Percentiles rank a stretch among this genome's conserved stretches.
These are phyloP conservation scores for Andricus curvator DNA, from an alignment of 2,888 invertebrate genomes.

Conservation along the genomic window DNA sequence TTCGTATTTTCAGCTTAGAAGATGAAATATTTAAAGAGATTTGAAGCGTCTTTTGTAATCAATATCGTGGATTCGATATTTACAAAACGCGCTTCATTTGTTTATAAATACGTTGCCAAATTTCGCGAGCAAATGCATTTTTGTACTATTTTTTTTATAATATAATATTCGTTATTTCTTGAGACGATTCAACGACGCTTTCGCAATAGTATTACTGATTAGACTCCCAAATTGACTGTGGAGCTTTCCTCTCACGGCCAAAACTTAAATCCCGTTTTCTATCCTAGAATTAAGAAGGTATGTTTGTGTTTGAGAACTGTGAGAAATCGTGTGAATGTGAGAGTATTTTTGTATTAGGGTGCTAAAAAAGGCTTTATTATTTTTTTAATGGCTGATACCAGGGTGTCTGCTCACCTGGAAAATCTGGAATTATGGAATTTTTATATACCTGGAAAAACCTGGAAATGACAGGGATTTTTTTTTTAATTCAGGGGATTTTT, in stretches of 20 bases:
- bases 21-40: not conserved
- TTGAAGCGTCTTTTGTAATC: not conserved
- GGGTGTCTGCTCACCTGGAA: too few species aligned
- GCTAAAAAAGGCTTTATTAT: too few species aligned
- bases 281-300: not conserved
- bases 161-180: not conserved
- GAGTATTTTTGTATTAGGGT: conserved; percentile 31
- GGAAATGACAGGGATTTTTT: too few species aligned
- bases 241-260: conserved; percentile 6
- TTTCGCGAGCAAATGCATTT: conserved; percentile 1
- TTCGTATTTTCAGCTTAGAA: not conserved
- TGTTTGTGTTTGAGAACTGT: not conserved
- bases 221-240: not conserved
- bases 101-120: not conserved
- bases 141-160: conserved; percentile 4
- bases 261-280: conserved; percentile 32
- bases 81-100: not conserved
- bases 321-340: not conserved
- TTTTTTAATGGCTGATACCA: too few species aligned
- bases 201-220: conserved; percentile 18
- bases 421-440: too few species aligned
- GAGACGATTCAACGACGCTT: conserved; percentile 8
- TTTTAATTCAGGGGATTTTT: too few species aligned
- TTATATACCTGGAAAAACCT: too few species aligned
- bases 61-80: not conserved